These are phyloP conservation scores for Enteromius paludinosus DNA, from an alignment of 2,797 vertebrate genomes.

Conservation along the genomic window DNA sequence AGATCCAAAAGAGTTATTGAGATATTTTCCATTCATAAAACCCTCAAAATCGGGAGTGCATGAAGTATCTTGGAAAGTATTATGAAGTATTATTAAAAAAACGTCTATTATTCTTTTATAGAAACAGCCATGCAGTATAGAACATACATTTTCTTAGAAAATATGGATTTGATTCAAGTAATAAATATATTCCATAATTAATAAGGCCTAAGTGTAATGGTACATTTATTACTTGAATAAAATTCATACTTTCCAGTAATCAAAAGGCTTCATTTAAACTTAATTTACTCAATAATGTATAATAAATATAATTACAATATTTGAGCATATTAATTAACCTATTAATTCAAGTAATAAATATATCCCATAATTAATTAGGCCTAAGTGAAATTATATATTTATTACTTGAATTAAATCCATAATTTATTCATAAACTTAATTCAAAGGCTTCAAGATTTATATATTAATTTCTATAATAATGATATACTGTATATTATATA, in stretches of 20 bases:
- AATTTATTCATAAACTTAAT: no score
- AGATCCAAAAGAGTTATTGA: background rate
- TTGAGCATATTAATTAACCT: background rate
- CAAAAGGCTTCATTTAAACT: background rate
- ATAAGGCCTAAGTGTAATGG: no score
- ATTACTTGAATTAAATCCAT: no score
- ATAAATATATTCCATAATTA: background rate
- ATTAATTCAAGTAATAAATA: background rate
- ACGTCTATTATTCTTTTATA: background rate
- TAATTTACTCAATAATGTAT: background rate
- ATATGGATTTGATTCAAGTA: background rate
- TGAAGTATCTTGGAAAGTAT: background rate
- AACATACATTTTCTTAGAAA: background rate
- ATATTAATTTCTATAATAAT: no score
- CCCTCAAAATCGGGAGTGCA: background rate
- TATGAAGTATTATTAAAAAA: background rate
- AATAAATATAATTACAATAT: background rate
- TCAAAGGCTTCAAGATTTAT: no score
- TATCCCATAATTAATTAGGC: background rate
- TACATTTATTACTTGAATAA: background rate
- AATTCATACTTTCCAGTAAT: background rate
- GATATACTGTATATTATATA: no score
- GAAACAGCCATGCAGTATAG: background rate
- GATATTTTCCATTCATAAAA: constrained; percentile 16
- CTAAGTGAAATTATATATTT: background rate